Percentiles rank a stretch among this genome's conserved stretches.
These are phyloP conservation scores for Eremophila alpestris DNA, from an alignment of 2,797 vertebrate species.

Conservation along the genomic window DNA sequence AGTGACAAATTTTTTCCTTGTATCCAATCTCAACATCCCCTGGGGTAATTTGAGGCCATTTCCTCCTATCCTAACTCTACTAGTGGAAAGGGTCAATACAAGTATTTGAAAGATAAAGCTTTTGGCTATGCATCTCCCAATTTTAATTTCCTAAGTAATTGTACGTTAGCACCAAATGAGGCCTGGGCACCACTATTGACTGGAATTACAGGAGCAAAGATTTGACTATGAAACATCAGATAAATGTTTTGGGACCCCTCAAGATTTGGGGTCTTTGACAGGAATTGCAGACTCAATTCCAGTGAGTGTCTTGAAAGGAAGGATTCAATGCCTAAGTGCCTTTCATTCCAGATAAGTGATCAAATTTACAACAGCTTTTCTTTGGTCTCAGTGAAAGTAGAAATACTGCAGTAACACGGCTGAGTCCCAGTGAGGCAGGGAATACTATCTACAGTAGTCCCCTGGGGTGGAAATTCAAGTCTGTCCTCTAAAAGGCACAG, in stretches of 20 bases:
- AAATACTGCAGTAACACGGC: neutral
- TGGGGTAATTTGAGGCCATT: neutral
- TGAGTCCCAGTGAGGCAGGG: neutral
- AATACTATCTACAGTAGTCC: neutral
- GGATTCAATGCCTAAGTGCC: neutral
- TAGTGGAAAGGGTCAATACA: neutral
- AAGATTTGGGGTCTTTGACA: neutral
- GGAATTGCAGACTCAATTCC: neutral
- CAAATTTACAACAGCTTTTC: neutral
- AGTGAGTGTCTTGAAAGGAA: neutral
- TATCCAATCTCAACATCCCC: neutral
- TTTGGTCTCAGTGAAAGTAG: neutral
- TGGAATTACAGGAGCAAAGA: neutral
- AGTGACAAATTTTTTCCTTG: neutral
- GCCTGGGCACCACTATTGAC: neutral
- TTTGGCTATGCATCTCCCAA: neutral
- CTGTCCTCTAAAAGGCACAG: neutral
- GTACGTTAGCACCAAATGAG: neutral
- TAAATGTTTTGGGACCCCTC: neutral
- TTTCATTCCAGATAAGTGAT: neutral
- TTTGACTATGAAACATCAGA: neutral
- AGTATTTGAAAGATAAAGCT: neutral
- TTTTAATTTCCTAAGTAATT: neutral
- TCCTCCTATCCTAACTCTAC: neutral
- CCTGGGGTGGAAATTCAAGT: neutral